Evolutionary conservation across 2,113 vertebrate species (phyloP).

Genomic region (Dolichallabes microphthalmus): DNA sequence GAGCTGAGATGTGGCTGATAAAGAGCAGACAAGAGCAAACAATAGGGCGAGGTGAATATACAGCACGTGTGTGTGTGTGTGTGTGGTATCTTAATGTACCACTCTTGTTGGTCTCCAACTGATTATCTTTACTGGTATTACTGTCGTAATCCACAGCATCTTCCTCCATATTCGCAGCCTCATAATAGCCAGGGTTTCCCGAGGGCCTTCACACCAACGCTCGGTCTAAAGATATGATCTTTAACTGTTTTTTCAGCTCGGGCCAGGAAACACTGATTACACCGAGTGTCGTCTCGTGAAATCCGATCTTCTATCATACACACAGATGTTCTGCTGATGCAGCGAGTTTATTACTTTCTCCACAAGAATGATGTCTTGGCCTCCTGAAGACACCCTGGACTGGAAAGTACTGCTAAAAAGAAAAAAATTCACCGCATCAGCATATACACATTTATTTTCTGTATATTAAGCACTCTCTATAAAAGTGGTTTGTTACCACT

Average conservation of each 20-base stretch:
- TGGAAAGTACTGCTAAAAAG: background rate
- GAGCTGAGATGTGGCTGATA: background rate
- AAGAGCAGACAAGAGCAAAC: background rate
- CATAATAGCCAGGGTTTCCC: slow-evolving; percentile 26
- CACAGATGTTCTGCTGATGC: background rate
- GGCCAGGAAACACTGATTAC: slow-evolving; percentile 12
- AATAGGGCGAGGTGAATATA: background rate
- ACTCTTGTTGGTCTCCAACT: background rate
- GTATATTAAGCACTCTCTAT: no score
- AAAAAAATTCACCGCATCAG: background rate
- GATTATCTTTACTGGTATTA: background rate
- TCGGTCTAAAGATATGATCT: background rate
- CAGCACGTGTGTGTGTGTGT: background rate
- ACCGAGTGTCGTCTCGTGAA: background rate
- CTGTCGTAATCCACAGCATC: background rate
- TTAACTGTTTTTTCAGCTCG: slow-evolving; percentile 14
- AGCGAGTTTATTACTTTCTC: background rate
- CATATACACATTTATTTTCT: no score
- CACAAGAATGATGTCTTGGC: background rate
- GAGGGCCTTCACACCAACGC: slow-evolving; percentile 25
- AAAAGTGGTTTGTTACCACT: background rate
- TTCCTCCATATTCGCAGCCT: slow-evolving; percentile 17
- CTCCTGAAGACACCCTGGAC: background rate
- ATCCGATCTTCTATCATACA: background rate
- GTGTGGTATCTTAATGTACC: background rate